Evolutionary conservation across 2,888 invertebrate genomes (phyloP).

Genomic region (Cataglyphis rosenhaueri): DNA sequence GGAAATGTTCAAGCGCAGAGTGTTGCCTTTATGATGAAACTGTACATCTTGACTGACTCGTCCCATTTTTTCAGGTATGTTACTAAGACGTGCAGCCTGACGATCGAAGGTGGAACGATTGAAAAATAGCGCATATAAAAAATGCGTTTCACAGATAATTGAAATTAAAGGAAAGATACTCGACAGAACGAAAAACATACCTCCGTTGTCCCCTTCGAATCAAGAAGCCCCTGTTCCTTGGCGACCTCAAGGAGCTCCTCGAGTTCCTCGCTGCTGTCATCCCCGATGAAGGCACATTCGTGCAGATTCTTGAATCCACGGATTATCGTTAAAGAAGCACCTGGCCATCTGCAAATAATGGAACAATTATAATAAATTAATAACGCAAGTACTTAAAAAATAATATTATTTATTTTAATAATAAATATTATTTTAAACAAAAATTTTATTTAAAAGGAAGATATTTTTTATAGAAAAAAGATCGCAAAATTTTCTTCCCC

Average conservation of each 20-base stretch:
- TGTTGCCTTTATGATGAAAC: slow-evolving; percentile 86
- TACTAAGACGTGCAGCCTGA: slow-evolving; percentile 86
- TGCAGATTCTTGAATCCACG: slow-evolving; percentile 92
- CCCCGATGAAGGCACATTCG: slow-evolving; percentile 93
- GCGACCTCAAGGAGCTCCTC: slow-evolving; percentile 88
- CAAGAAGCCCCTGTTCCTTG: slow-evolving; percentile 83
- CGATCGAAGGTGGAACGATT: not conserved
- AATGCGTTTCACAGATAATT: not conserved
- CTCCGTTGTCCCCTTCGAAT: slow-evolving; percentile 57
- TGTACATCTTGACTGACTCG: slow-evolving; percentile 88
- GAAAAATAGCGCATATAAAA: not conserved
- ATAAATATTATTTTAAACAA: too few relatives aligned
- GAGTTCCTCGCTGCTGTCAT: slow-evolving; percentile 92
- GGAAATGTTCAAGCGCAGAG: slow-evolving; percentile 55
- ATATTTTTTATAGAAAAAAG: not conserved
- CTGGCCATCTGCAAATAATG: slow-evolving; percentile 88
- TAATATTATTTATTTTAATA: not conserved
- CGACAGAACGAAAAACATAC: slow-evolving; percentile 41
- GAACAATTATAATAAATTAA: not conserved
- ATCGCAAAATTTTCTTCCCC: not conserved
- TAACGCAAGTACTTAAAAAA: not conserved
- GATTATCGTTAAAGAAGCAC: slow-evolving; percentile 92
- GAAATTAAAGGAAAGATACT: not conserved
- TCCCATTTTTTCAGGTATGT: slow-evolving; percentile 89
- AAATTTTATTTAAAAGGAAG: not conserved